Base-by-base conservation (phyloP, 2,113 vertebrate species). In the Syngnathus scovelli region DNA sequence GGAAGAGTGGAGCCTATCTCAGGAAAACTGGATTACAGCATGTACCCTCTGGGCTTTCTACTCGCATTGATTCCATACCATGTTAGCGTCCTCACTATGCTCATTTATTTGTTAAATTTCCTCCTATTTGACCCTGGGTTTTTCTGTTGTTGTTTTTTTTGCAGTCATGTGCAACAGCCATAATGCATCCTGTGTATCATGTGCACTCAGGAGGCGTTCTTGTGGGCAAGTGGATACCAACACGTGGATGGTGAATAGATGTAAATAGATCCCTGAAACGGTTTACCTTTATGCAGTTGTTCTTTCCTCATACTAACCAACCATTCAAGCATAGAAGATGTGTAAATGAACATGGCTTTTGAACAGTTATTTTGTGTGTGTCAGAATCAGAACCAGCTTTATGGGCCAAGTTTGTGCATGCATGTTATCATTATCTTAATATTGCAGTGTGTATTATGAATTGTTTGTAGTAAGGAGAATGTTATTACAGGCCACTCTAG, bases 181-280 rank as follows among this genome's bases (percentile, higher is more conserved):
- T 75, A 71, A 94, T 94, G 94, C 93, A 94, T 78, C 86, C 92
- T 0, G 82, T 91, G 43, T 94, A 93, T 80, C 85, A 90, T 6
- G 85, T 93, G 51, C 93, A 92, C 61, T 80, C 80, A 0, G 69
- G 71, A 11, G 93, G 92, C 2, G 86, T 77, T 75, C 85, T 94
- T 68, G 70, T 92, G 66, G 91, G 86, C 63, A 91, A 79, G 36
- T 95, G 94, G 94, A 92, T 59, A 3, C 86, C 87, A 1, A 85
- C 82, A 43, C 87, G 87, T 0, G 87, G 87, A 2, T 89, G 87
- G 87, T 89, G 86, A 89, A 38, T 3, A 65, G 19, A 61, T 41
- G 38, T 9, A 39, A 61, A 43, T 41, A 13, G 16, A 6, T 4
- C 12, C 5, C 44, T 15, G 13, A 46, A 33, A 33, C 27, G 27